Percentiles rank a stretch among this genome's conserved stretches.
Evolutionary conservation across 2,888 invertebrate genomes (phyloP).

Genomic region (Apantesis nais): DNA sequence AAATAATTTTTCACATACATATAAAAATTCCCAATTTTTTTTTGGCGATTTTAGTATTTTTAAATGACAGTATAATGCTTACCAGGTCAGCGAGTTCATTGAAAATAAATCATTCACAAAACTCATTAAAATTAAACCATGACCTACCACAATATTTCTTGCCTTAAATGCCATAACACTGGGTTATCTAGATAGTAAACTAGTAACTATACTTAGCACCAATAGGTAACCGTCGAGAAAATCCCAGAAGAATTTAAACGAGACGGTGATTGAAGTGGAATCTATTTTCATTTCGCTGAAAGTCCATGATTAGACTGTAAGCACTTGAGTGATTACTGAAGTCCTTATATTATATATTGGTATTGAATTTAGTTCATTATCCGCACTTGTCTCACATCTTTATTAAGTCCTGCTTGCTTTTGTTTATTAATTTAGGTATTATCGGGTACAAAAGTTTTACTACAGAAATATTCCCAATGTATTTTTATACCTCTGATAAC

Average conservation of each 20-base stretch:
- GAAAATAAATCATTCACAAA: too few relatives aligned
- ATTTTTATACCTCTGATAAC: too few relatives aligned
- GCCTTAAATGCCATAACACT: not conserved
- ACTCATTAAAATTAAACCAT: not conserved
- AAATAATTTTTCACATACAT: too few relatives aligned
- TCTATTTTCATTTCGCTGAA: conserved; percentile 3
- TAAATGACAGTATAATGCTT: too few relatives aligned
- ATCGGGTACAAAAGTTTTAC: too few relatives aligned
- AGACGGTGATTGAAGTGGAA: conserved; percentile 1
- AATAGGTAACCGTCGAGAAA: not conserved
- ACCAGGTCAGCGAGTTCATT: too few relatives aligned
- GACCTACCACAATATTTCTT: not conserved
- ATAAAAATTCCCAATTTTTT: too few relatives aligned
- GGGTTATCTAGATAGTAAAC: not conserved
- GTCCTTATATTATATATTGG: not conserved
- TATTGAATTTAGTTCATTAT: not conserved
- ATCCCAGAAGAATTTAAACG: not conserved
- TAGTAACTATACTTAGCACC: not conserved
- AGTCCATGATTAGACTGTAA: not conserved
- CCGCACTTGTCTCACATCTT: not conserved
- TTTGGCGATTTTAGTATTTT: too few relatives aligned
- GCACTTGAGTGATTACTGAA: not conserved
- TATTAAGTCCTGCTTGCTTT: not conserved
- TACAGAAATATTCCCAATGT: too few relatives aligned
- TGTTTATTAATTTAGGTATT: not conserved